Conservation (phyloP, 1,140 invertebrate species). For the Phortica variegata region DNA sequence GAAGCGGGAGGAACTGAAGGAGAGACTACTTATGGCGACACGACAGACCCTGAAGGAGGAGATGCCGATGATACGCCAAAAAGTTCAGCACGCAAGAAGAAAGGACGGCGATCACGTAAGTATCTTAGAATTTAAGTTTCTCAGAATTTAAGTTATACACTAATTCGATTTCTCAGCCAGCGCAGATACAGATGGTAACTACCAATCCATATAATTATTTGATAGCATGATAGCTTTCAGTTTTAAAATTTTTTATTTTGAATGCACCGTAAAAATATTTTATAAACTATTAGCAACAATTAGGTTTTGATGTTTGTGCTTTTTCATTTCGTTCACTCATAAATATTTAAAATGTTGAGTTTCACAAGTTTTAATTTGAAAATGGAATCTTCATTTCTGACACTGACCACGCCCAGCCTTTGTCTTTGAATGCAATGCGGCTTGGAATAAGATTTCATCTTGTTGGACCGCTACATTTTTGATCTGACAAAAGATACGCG, state of each 20-base stretch:
- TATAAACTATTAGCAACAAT: too few relatives aligned
- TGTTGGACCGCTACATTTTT: conserved; percentile 47
- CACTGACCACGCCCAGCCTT: too few relatives aligned
- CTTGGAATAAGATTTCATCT: conserved; percentile 16
- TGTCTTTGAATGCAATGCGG: too few relatives aligned
- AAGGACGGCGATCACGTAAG: conserved; percentile 22
- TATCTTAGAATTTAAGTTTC: neutral
- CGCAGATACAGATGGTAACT: conserved; percentile 47
- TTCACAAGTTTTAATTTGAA: conserved; percentile 51
- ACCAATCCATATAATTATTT: conserved; percentile 8
- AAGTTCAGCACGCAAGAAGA: conserved; percentile 31
- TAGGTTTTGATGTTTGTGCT: too few relatives aligned
- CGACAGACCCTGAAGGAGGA: conserved; percentile 28
- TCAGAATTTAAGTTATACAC: neutral
- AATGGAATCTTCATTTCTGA: too few relatives aligned
- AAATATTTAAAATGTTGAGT: conserved; percentile 50
- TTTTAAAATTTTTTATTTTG: conserved; percentile 47
- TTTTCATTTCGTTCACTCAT: conserved; percentile 17
- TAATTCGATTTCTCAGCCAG: conserved; percentile 24
- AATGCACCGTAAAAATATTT: too few relatives aligned
- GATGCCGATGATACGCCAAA: conserved; percentile 31
- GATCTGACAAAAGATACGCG: conserved; percentile 31
- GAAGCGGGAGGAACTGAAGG: conserved; percentile 17
- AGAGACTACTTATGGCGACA: conserved; percentile 14
- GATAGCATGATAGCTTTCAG: conserved; percentile 27